Percentiles rank a stretch among this genome's conserved stretches.
Conservation (phyloP, 2,113 vertebrate genomes). For the Cygnus buccinator region DNA sequence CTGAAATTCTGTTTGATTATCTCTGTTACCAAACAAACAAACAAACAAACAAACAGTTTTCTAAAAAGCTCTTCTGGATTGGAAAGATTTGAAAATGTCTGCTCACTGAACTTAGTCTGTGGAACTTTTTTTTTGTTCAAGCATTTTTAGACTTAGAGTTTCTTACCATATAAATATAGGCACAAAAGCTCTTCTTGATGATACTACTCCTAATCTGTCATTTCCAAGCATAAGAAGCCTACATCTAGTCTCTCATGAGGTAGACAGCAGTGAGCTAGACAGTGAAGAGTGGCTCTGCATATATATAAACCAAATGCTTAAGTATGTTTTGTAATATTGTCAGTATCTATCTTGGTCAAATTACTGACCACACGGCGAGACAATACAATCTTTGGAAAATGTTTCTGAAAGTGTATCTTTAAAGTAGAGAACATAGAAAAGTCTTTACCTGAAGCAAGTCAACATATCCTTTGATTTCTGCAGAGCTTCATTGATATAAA, state of each 20-base stretch:
- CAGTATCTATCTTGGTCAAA: not conserved
- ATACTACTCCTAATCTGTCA: not conserved
- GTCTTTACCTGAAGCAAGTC: not conserved
- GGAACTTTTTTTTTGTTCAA: not conserved
- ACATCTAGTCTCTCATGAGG: not conserved
- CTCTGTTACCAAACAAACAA: not conserved
- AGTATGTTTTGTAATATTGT: not conserved
- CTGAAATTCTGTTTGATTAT: not conserved
- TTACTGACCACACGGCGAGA: not conserved
- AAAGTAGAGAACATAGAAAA: not conserved
- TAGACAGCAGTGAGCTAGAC: not conserved
- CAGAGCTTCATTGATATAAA: not conserved
- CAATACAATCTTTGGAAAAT: not conserved
- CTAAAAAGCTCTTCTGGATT: not conserved
- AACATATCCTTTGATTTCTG: not conserved
- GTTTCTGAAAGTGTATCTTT: not conserved
- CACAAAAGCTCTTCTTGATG: not conserved
- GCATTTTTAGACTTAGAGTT: not conserved
- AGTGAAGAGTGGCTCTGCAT: not conserved
- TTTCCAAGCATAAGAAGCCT: not conserved
- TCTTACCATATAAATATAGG: not conserved
- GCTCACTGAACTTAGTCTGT: not conserved
- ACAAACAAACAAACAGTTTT: not conserved
- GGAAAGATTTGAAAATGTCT: not conserved
- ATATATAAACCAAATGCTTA: not conserved